Conservation (phyloP, 2,113 vertebrate species). For the Vidua chalybeata region DNA sequence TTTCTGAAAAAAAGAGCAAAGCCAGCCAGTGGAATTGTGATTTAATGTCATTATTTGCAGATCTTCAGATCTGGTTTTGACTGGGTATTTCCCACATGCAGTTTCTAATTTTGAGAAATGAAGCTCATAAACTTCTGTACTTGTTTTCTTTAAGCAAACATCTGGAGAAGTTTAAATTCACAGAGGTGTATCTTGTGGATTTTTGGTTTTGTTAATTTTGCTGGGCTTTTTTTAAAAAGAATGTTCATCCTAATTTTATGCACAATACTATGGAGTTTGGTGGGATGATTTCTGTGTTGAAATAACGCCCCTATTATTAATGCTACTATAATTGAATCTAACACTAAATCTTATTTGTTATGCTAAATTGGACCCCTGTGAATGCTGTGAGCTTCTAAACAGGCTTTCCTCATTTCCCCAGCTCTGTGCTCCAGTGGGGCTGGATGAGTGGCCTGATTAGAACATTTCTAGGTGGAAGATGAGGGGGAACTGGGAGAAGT, state of each 20-base stretch:
- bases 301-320: neutral
- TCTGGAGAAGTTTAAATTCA: neutral
- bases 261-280: neutral
- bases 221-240: neutral
- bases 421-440: neutral
- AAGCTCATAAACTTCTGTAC: neutral
- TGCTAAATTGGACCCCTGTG: neutral
- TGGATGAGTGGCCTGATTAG: neutral
- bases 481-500: neutral
- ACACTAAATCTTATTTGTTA: neutral
- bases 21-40: conserved; percentile 28
- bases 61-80: conserved; percentile 10
- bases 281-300: neutral
- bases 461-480: neutral
- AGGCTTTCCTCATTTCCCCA: neutral
- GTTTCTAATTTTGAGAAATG: neutral
- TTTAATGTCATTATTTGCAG: conserved; percentile 38
- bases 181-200: neutral
- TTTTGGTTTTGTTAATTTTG: neutral
- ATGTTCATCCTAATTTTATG: neutral
- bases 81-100: neutral
- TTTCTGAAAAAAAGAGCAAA: conserved; percentile 64
- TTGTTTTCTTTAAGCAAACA: neutral
- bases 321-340: neutral
- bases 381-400: neutral